Conservation (phyloP, 1,140 invertebrate genomes). For the Ladona fulva region DNA sequence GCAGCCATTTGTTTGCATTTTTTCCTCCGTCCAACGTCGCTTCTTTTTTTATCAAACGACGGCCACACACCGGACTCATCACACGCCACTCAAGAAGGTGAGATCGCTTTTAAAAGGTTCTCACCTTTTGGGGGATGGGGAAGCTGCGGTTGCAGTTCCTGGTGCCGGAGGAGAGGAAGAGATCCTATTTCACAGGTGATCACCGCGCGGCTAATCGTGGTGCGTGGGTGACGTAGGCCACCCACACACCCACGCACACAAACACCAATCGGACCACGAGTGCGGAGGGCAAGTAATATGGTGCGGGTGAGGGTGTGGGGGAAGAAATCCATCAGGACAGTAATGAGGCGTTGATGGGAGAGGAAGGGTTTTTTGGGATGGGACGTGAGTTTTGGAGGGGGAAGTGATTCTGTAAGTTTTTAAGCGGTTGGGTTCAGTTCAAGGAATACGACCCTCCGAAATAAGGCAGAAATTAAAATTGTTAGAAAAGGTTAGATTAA, state of each 20-base stretch:
- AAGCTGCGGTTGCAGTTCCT: background rate
- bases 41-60: background rate
- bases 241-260: background rate
- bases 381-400: background rate
- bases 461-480: background rate
- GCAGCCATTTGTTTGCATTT: background rate
- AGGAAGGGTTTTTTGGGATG: background rate
- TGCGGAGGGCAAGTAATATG: background rate
- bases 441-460: no score
- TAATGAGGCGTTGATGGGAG: background rate
- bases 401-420: background rate
- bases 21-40: background rate
- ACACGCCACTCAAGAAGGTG: background rate
- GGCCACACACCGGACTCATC: background rate
- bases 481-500: background rate
- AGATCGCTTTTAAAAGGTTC: background rate
- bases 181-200: background rate
- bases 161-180: background rate
- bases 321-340: background rate
- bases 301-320: background rate
- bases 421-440: background rate
- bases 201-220: background rate
- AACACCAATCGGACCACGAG: background rate
- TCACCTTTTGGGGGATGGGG: background rate
- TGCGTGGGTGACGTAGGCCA: background rate